These are phyloP conservation scores for Prinia subflava DNA, from an alignment of 2,113 vertebrate species.

Conservation along the genomic window DNA sequence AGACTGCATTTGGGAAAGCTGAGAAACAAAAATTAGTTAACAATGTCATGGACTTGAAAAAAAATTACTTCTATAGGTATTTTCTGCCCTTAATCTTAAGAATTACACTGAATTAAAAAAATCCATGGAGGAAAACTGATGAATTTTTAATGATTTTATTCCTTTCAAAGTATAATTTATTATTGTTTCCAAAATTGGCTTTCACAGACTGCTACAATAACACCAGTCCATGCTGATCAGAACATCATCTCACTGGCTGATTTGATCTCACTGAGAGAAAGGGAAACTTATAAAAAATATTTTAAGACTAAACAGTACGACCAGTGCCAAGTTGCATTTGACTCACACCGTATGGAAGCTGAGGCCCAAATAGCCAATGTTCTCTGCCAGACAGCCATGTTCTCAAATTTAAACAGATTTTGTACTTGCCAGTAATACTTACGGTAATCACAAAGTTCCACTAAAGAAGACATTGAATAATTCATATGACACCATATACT, in stretches of 20 bases:
- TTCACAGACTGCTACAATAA: background rate
- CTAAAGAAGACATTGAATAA: conserved; percentile 8
- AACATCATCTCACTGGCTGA: background rate
- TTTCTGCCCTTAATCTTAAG: background rate
- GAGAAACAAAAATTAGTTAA: conserved; percentile 1
- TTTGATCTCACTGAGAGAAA: conserved; percentile 30
- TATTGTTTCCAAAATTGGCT: conserved; percentile 14
- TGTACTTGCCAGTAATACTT: background rate
- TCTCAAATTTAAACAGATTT: conserved; percentile 40
- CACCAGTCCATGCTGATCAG: background rate
- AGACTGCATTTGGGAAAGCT: background rate
- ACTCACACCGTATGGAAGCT: conserved; percentile 40
- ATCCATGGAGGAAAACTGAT: background rate
- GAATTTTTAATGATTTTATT: background rate
- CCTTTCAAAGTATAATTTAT: background rate
- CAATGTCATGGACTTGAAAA: background rate
- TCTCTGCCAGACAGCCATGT: background rate
- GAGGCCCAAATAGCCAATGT: background rate
- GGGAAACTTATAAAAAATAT: conserved; percentile 11
- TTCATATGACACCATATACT: background rate
- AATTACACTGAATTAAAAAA: background rate
- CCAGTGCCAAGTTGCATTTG: conserved; percentile 31
- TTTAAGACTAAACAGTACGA: conserved; percentile 28
- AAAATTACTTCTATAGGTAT: background rate
- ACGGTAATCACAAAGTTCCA: background rate